These are phyloP conservation scores for Drosophila merina DNA, from an alignment of 2,888 invertebrate species.

Conservation along the genomic window DNA sequence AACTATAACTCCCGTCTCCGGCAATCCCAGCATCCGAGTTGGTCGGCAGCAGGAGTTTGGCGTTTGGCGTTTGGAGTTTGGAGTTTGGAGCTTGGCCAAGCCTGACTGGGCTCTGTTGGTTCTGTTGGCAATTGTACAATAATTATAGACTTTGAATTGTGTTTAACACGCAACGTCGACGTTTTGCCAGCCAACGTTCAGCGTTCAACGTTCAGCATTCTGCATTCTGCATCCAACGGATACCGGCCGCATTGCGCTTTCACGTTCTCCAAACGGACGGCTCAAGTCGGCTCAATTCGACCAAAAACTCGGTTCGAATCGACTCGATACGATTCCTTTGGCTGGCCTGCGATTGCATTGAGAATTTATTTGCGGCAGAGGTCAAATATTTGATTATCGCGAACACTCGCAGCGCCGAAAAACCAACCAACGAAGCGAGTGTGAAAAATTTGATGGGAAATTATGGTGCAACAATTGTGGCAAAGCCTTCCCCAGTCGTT, in stretches of 20 bases:
- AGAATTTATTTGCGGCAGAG: slow-evolving; percentile 81
- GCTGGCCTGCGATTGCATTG: slow-evolving; percentile 66
- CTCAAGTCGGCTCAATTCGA: slow-evolving; percentile 6
- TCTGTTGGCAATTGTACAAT: slow-evolving; percentile 79
- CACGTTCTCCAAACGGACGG: slow-evolving; percentile 54
- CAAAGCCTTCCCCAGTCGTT: slow-evolving; percentile 64
- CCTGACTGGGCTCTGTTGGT: slow-evolving; percentile 47
- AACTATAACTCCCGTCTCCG: slow-evolving; percentile 8
- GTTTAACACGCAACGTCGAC: slow-evolving; percentile 82
- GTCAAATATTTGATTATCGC: slow-evolving; percentile 82
- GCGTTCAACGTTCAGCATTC: slow-evolving; percentile 19
- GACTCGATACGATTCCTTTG: slow-evolving; percentile 37
- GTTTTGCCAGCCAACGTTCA: slow-evolving; percentile 43
- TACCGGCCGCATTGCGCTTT: slow-evolving; percentile 62
- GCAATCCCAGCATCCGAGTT: slow-evolving; percentile 15
- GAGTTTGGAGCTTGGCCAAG: slow-evolving; percentile 18
- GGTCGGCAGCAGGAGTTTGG: slow-evolving; percentile 9
- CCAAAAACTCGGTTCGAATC: slow-evolving; percentile 15
- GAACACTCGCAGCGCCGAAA: slow-evolving; percentile 56
- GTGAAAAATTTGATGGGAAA: slow-evolving; percentile 80
- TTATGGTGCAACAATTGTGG: slow-evolving; percentile 78
- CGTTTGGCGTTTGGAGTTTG: slow-evolving; percentile 14
- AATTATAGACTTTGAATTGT: slow-evolving; percentile 83
- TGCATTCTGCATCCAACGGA: slow-evolving; percentile 22
- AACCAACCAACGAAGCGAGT: slow-evolving; percentile 50